phyloP scores from a whole-genome alignment of 2,888 invertebrate genomes.

The Diachrysia chrysitis region DNA sequence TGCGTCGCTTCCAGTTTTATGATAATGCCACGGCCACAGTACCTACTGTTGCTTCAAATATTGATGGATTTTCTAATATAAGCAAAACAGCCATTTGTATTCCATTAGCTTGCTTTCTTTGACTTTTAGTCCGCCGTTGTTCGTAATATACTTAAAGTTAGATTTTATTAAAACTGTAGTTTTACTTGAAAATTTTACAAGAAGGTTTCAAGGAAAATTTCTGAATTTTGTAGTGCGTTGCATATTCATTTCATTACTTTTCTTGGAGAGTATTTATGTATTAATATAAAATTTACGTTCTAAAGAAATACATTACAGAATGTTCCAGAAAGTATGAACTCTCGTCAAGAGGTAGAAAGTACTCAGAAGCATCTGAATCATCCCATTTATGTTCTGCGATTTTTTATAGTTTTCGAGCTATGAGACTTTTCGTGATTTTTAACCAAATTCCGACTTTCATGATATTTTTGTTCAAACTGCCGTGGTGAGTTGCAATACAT shows the following conservation, averaged over 20 bases:
- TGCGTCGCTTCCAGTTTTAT: conserved; percentile 51
- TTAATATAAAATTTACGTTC: too few species aligned
- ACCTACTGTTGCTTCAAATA: conserved; percentile 70
- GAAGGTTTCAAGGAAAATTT: conserved; percentile 17
- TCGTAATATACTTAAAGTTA: conserved; percentile 38
- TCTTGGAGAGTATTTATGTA: conserved; percentile 9
- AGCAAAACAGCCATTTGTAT: conserved; percentile 81
- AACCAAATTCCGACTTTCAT: too few species aligned
- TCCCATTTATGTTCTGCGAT: too few species aligned
- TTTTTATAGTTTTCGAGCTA: too few species aligned
- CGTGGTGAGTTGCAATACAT: too few species aligned
- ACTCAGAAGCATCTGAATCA: too few species aligned
- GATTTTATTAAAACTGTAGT: conserved; percentile 25
- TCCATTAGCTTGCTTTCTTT: conserved; percentile 75
- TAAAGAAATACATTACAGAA: too few species aligned
- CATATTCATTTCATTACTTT: conserved; percentile 38
- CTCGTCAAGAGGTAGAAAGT: too few species aligned
- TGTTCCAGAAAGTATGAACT: too few species aligned
- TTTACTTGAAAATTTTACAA: conserved; percentile 12
- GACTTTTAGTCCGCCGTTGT: conserved; percentile 60
- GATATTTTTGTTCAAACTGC: too few species aligned
- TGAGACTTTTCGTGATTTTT: too few species aligned
- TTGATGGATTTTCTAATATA: conserved; percentile 80
- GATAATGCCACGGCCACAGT: conserved; percentile 29
- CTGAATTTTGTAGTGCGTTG: conserved; percentile 13